Conservation (phyloP, 2,113 vertebrate species). For the Aix galericulata region DNA sequence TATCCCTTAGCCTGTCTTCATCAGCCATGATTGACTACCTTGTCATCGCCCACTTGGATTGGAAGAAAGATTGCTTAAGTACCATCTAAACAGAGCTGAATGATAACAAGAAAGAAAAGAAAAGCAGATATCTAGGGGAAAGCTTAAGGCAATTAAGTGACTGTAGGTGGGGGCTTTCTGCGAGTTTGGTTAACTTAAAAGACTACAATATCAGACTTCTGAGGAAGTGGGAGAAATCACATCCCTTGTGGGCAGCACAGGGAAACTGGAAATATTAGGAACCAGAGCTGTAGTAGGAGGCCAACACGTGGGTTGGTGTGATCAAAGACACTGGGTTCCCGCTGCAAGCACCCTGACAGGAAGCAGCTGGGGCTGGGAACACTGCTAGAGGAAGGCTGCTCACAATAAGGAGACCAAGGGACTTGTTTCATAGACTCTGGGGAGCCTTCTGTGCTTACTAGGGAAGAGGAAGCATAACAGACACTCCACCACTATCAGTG, state of each 20-base stretch:
- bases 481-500: neutral
- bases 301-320: rapidly evolving
- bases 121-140: neutral
- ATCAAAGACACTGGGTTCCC: neutral
- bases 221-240: neutral
- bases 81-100: neutral
- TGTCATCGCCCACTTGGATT: neutral
- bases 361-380: neutral
- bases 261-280: neutral
- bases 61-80: neutral
- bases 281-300: neutral
- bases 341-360: rapidly evolving
- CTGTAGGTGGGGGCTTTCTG: neutral
- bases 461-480: neutral
- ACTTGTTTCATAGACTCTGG: rapidly evolving
- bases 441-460: neutral
- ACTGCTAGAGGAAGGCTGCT: neutral
- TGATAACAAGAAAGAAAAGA: neutral
- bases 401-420: neutral
- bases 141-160: neutral
- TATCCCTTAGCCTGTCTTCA: neutral
- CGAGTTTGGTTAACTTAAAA: neutral
- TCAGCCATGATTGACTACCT: neutral
- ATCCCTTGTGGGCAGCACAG: neutral
- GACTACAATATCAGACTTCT: too few relatives aligned